Base-by-base conservation (phyloP, 1,140 invertebrate genomes). In the Pomacea maculata region DNA sequence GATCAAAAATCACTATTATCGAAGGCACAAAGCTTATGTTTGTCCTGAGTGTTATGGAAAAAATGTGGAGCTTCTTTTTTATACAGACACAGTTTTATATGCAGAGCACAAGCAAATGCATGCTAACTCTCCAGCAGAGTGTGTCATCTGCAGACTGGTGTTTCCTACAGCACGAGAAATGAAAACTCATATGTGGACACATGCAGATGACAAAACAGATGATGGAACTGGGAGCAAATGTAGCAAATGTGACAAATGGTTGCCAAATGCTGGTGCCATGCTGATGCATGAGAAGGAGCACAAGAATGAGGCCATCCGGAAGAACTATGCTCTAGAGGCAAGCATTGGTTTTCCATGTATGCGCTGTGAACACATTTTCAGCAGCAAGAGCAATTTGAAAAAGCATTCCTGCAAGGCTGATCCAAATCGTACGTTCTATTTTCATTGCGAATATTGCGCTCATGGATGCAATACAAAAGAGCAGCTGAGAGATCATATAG, bases 261-360 rank as follows among this genome's bases (percentile, higher is more conserved):
- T 78, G 77, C 77, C 77, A 34, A 78, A 78, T 65, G 64, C 77
- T 55, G 77, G 77, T 4, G 77, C 77, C 67, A 78, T 78, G 77
- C 77, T 78, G 25, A 78, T 78, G 77, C 77, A 78, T 57, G 77
- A 78, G 67, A 78, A 78, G 67, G 77, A 78, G 67, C 77, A 78
- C 77, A 78, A 78, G 25, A 78, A 78, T 25, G 77, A 78, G 57
- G 77, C 77, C 77, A 78, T 78, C 77, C 34, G 77, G 57, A 78
- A 78, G 77, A 78, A 78, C 67, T 78, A 78, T 45, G 77, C 77
- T 25, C 77, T 78, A 6, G 77, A 78, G 54, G 77, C 77, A n/a
- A 78, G 77, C 67, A 78, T 78, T 19, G 77, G 77, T 4, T 78
- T 78, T 29, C 77, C 77, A 2, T 78, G 77, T 52, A 78, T 78